These are phyloP conservation scores for Cataglyphis livida DNA, from an alignment of 2,888 invertebrate genomes.

Conservation along the genomic window DNA sequence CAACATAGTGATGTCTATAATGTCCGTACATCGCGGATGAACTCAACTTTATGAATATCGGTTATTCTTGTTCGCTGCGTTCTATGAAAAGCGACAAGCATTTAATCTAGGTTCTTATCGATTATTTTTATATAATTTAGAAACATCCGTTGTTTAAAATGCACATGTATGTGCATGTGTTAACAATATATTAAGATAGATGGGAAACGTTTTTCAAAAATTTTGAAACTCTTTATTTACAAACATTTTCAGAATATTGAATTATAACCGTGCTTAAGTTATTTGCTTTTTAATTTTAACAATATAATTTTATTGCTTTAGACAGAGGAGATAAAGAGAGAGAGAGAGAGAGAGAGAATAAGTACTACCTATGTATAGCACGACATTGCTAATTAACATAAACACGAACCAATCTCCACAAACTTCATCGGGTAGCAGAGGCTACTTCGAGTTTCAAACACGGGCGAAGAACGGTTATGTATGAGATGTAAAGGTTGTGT, in stretches of 20 bases:
- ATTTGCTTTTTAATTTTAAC: slow-evolving; percentile 35
- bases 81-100: background rate
- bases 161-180: background rate
- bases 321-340: background rate
- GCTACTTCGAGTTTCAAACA: slow-evolving; percentile 55
- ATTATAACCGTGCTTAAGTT: background rate
- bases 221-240: background rate
- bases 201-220: background rate
- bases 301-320: slow-evolving; percentile 17
- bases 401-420: slow-evolving; percentile 46
- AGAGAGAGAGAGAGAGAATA: background rate
- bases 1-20: slow-evolving; percentile 36
- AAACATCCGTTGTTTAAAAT: background rate
- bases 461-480: slow-evolving; percentile 52
- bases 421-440: slow-evolving; percentile 25
- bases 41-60: slow-evolving; percentile 23
- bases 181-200: background rate
- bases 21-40: slow-evolving; percentile 20
- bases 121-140: background rate
- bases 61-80: background rate
- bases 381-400: slow-evolving; percentile 52
- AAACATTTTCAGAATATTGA: background rate
- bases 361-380: background rate
- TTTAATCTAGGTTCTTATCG: background rate
- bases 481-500: slow-evolving; percentile 49